These are phyloP conservation scores for Bothrops jararaca DNA, from an alignment of 2,113 vertebrate species.

Conservation along the genomic window DNA sequence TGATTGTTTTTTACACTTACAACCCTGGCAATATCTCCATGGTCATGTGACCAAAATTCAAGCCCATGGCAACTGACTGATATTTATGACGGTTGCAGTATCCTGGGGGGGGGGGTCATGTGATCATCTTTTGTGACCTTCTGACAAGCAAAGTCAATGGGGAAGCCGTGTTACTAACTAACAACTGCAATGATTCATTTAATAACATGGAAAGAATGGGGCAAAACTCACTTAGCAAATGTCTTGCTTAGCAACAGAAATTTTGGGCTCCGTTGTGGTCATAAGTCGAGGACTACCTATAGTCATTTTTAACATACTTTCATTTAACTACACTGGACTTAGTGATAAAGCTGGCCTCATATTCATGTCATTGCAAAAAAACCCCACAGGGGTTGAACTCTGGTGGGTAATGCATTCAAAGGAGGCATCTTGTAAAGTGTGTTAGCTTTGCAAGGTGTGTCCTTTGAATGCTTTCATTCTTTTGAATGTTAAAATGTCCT, in stretches of 20 bases:
- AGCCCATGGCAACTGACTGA: too few species aligned
- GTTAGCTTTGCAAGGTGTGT: background rate
- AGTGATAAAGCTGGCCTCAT: background rate
- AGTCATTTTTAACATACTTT: background rate
- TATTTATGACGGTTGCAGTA: background rate
- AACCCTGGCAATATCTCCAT: background rate
- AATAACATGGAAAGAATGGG: background rate
- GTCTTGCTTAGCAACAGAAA: background rate
- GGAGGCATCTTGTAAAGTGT: background rate
- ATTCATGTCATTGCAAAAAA: background rate
- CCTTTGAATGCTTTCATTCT: background rate
- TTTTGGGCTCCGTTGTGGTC: background rate
- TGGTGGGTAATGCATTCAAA: background rate
- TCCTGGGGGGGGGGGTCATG: background rate
- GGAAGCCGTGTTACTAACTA: background rate
- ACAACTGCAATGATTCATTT: background rate
- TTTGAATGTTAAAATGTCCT: background rate
- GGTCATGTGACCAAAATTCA: background rate
- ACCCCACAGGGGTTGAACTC: background rate
- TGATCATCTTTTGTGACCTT: background rate
- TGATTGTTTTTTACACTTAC: background rate
- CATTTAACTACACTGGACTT: background rate
- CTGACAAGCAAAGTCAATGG: background rate
- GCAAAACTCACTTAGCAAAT: background rate
- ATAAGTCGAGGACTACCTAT: background rate